A percentile compares a stretch with the other conserved stretches of the same genome.
Evolutionary conservation across 2,113 vertebrate genomes (phyloP).

Genomic region (Platysternon megacephalum): DNA sequence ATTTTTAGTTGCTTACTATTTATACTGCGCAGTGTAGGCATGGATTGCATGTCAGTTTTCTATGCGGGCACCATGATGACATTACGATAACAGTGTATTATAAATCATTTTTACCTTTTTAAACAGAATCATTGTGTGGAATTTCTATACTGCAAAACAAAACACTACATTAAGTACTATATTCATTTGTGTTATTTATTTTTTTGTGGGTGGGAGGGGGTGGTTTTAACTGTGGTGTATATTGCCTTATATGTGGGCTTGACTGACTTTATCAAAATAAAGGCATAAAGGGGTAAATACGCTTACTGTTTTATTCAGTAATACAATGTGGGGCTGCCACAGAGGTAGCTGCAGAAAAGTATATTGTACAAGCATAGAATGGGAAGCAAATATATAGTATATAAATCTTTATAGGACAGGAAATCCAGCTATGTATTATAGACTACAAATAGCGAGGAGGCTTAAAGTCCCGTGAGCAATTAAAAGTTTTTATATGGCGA

Average conservation of each 20-base stretch:
- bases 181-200: constrained; percentile 69
- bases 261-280: constrained; percentile 72
- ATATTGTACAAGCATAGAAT: rapidly evolving
- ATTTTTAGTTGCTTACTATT: constrained; percentile 73
- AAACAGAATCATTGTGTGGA: constrained; percentile 66
- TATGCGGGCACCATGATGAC: constrained; percentile 60
- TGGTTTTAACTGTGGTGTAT: constrained; percentile 57
- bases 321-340: rapidly evolving
- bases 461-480: rapidly evolving
- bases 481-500: rapidly evolving
- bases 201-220: constrained; percentile 12
- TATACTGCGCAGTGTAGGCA: constrained; percentile 70
- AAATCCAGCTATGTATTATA: rapidly evolving
- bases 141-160: constrained; percentile 70
- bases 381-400: rapidly evolving
- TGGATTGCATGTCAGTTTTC: constrained; percentile 72
- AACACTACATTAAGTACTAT: constrained; percentile 72
- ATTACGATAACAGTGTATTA: constrained; percentile 66
- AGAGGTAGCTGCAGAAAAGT: neutral
- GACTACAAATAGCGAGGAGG: rapidly evolving
- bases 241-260: constrained; percentile 71
- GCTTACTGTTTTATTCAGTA: constrained; percentile 22
- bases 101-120: constrained; percentile 78
- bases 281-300: constrained; percentile 51
- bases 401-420: rapidly evolving